A percentile compares a stretch with the other conserved stretches of the same genome.
phyloP scores from a whole-genome alignment of 1,140 invertebrate species.

The Drosophila azteca region DNA sequence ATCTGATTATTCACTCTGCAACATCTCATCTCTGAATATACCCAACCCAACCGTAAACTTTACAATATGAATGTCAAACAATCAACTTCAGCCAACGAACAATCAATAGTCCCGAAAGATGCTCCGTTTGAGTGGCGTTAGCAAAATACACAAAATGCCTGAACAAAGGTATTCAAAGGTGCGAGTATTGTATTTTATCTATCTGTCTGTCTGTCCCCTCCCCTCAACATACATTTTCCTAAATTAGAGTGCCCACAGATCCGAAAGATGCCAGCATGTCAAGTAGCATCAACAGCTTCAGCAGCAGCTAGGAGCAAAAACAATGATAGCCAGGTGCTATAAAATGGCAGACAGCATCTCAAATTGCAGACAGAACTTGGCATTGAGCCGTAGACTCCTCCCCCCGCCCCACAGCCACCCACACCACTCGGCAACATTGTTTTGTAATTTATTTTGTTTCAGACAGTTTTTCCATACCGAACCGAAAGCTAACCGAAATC shows the following conservation, averaged over 20 bases:
- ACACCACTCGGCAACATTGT: conserved; percentile 58
- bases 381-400: conserved; percentile 3
- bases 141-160: conserved; percentile 61
- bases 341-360: conserved; percentile 46
- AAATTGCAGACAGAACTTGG: conserved; percentile 44
- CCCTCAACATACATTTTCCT: conserved; percentile 45
- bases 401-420: not conserved
- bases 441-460: conserved; percentile 81
- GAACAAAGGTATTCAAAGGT: conserved; percentile 16
- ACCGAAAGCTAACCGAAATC: conserved; percentile 35
- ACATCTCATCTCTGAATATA: not conserved
- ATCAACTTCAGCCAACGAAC: conserved; percentile 14
- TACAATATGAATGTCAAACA: conserved; percentile 22
- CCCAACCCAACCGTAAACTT: conserved; percentile 2
- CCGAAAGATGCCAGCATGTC: conserved; percentile 72
- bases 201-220: conserved; percentile 12
- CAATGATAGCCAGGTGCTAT: conserved; percentile 62
- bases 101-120: conserved; percentile 51
- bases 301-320: conserved; percentile 7
- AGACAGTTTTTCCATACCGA: conserved; percentile 67
- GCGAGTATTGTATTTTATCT: not conserved
- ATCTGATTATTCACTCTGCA: no score
- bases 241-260: conserved; percentile 68
- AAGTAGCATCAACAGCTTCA: conserved; percentile 33
- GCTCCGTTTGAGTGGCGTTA: conserved; percentile 61